A percentile compares a stretch with the other conserved stretches of the same genome.
These are phyloP conservation scores for Nyctalus aviator DNA, from an alignment of 2,797 vertebrate species.

Conservation along the genomic window DNA sequence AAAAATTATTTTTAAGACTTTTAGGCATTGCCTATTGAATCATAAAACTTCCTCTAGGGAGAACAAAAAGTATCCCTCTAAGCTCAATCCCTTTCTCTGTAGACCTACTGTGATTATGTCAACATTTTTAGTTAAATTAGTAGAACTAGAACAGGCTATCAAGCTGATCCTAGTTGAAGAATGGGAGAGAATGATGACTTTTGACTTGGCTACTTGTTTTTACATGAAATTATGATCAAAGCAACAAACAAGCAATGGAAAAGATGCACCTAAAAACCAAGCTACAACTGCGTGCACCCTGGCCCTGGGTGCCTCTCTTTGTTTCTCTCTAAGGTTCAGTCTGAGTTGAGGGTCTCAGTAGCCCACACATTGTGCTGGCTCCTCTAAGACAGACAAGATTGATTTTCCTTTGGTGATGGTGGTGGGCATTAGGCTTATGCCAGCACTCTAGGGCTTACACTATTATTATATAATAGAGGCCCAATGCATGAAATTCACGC, in stretches of 20 bases:
- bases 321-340: neutral
- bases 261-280: neutral
- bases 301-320: neutral
- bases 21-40: neutral
- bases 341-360: neutral
- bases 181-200: neutral
- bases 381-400: neutral
- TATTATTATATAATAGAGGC: neutral
- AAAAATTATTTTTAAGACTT: neutral
- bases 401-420: neutral
- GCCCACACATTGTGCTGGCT: too few species aligned
- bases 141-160: neutral
- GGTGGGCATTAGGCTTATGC: neutral
- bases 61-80: constrained; percentile 11
- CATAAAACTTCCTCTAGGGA: neutral
- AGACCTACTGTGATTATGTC: neutral
- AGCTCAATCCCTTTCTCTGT: neutral
- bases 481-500: too few species aligned
- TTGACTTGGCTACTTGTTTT: neutral
- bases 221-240: neutral
- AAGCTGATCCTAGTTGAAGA: neutral
- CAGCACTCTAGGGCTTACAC: neutral
- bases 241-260: neutral
- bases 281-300: neutral
- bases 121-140: constrained; percentile 38